These are phyloP conservation scores for Nomada fabriciana DNA, from an alignment of 2,888 invertebrate species.

Conservation along the genomic window DNA sequence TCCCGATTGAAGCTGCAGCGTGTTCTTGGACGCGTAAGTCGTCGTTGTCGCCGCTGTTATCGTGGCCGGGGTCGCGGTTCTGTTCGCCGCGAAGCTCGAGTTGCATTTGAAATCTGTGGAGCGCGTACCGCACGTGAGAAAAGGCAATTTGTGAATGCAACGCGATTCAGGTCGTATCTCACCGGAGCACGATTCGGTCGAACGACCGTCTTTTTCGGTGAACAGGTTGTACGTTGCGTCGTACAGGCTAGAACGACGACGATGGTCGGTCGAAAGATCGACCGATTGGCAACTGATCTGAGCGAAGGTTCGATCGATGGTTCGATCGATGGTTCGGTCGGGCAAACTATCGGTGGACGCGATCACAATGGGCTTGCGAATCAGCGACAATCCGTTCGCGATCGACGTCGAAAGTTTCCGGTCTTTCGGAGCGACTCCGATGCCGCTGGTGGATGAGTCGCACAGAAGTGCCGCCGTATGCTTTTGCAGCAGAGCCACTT, in stretches of 20 bases:
- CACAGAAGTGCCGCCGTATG: constrained; percentile 87
- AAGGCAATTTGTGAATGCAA: not conserved
- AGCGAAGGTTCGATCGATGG: not conserved
- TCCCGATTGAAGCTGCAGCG: constrained; percentile 61
- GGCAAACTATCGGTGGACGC: not conserved
- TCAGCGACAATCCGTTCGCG: constrained; percentile 84
- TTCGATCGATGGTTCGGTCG: not conserved
- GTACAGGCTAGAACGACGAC: constrained; percentile 76
- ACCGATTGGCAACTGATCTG: not conserved
- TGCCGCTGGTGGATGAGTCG: constrained; percentile 86
- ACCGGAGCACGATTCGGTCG: constrained; percentile 85
- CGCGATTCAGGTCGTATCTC: constrained; percentile 1
- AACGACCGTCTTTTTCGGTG: constrained; percentile 79
- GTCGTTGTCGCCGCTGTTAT: constrained; percentile 50
- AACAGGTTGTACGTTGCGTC: constrained; percentile 79
- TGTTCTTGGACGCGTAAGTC: constrained; percentile 21
- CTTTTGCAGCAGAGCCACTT: constrained; percentile 87
- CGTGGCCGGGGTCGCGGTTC: constrained; percentile 60
- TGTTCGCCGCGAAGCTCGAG: constrained; percentile 86
- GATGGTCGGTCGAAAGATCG: not conserved
- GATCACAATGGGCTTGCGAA: constrained; percentile 40
- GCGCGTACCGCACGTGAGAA: not conserved
- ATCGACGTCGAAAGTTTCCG: constrained; percentile 86
- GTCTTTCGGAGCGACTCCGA: constrained; percentile 87
- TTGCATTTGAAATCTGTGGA: constrained; percentile 86